Conservation (phyloP, 2,888 invertebrate species). For the Aphodius sticticus region DNA sequence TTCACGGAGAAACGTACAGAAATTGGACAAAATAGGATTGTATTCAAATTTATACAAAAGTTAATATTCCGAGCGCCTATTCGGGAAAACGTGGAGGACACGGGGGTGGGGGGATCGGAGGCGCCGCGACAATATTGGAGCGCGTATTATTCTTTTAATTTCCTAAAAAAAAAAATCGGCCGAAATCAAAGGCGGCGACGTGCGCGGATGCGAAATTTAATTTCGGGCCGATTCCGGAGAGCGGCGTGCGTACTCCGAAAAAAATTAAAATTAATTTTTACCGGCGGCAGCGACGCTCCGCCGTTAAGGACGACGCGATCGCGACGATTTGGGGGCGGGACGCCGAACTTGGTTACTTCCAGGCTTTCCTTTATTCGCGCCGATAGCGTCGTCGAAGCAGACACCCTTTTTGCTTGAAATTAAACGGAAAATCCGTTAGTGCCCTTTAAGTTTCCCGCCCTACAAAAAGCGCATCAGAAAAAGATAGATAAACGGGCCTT, state of each 20-base stretch:
- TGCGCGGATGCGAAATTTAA: not conserved
- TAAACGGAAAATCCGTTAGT: slow-evolving; percentile 4
- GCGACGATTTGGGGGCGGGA: not conserved
- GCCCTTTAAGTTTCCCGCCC: not conserved
- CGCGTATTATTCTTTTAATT: not conserved
- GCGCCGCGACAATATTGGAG: not conserved
- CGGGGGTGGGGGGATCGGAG: not conserved
- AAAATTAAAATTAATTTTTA: not conserved
- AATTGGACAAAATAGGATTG: not conserved
- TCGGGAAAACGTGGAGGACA: not conserved
- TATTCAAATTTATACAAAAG: slow-evolving; percentile 4
- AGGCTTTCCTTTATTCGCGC: not conserved
- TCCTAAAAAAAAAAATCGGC: not conserved
- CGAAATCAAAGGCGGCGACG: not conserved
- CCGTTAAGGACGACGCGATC: not conserved
- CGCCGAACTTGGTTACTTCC: not conserved
- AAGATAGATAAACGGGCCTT: not conserved
- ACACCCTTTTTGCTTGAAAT: not conserved
- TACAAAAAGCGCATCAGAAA: not conserved
- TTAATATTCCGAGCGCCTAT: not conserved
- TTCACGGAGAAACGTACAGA: not conserved
- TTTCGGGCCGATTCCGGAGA: not conserved
- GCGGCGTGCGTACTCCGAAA: not conserved
- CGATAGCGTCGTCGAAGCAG: not conserved
- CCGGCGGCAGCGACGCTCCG: not conserved